These are phyloP conservation scores for Uropetala carovei DNA, from an alignment of 2,888 invertebrate genomes.

Conservation along the genomic window DNA sequence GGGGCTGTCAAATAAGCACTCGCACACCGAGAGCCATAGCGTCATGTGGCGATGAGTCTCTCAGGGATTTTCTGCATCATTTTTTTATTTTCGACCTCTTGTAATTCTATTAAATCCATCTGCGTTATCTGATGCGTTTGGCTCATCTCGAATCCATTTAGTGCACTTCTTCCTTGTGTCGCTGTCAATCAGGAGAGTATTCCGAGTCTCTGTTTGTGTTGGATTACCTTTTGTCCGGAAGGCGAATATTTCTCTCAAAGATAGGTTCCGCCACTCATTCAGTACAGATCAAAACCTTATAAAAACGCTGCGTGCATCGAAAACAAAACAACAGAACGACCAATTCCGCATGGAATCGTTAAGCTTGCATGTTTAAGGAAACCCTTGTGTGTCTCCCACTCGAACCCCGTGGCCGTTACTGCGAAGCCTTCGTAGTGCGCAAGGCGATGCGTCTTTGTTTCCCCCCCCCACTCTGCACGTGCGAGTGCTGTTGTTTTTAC, in stretches of 20 bases:
- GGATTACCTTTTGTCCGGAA: no score
- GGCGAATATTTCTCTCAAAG: background rate
- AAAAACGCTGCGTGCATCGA: background rate
- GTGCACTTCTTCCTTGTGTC: background rate
- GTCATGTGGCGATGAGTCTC: no score
- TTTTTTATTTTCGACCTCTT: no score
- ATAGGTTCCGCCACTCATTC: background rate
- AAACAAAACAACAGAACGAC: background rate
- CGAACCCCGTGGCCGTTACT: background rate
- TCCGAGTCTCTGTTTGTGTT: background rate
- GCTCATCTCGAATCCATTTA: background rate
- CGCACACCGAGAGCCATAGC: no score
- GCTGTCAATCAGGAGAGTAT: background rate
- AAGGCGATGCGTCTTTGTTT: background rate
- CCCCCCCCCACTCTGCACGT: background rate
- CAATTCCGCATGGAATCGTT: background rate
- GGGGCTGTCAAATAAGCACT: no score
- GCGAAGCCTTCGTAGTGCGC: background rate
- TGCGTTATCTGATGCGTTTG: no score
- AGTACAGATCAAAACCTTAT: background rate
- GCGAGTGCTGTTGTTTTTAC: no score
- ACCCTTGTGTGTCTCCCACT: background rate
- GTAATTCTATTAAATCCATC: no score
- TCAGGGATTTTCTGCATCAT: no score
- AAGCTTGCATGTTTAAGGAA: background rate